phyloP scores from a whole-genome alignment of 2,797 vertebrate species.

The Bryconaethiops microstoma region DNA sequence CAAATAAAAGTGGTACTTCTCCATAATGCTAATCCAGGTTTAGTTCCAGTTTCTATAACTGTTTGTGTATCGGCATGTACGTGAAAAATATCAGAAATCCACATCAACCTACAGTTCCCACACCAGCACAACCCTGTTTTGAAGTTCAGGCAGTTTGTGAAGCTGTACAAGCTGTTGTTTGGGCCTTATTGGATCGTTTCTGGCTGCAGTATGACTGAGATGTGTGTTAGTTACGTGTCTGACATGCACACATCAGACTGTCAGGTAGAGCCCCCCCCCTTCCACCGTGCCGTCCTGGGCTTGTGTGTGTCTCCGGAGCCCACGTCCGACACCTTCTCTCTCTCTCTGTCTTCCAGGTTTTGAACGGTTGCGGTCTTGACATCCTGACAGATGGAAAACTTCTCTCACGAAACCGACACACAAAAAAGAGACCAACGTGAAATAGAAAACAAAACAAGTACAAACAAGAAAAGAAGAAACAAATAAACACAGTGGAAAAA shows the following conservation, averaged over 20 bases:
- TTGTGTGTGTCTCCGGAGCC: slow-evolving; percentile 33
- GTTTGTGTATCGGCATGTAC: too few relatives aligned
- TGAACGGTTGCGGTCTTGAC: slow-evolving; percentile 57
- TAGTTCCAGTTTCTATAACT: too few relatives aligned
- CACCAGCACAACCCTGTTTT: too few relatives aligned
- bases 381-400: slow-evolving; percentile 58
- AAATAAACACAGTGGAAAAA: slow-evolving; percentile 41
- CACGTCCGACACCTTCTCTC: slow-evolving; percentile 44
- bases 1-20: too few relatives aligned
- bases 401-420: slow-evolving; percentile 54
- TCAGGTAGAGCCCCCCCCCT: slow-evolving; percentile 25
- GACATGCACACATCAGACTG: slow-evolving; percentile 39
- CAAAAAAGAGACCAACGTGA: slow-evolving; percentile 21
- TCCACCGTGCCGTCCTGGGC: not conserved
- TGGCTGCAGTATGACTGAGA: slow-evolving; percentile 25
- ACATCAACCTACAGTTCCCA: too few relatives aligned
- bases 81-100: too few relatives aligned
- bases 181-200: slow-evolving; percentile 30
- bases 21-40: too few relatives aligned
- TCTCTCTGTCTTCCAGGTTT: slow-evolving; percentile 55
- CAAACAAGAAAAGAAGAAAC: slow-evolving; percentile 36
- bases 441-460: slow-evolving; percentile 21
- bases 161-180: not conserved
- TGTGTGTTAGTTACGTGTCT: slow-evolving; percentile 40
- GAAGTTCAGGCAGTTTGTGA: not conserved